phyloP scores from a whole-genome alignment of 2,888 invertebrate species.

The Folsomia manolachei region DNA sequence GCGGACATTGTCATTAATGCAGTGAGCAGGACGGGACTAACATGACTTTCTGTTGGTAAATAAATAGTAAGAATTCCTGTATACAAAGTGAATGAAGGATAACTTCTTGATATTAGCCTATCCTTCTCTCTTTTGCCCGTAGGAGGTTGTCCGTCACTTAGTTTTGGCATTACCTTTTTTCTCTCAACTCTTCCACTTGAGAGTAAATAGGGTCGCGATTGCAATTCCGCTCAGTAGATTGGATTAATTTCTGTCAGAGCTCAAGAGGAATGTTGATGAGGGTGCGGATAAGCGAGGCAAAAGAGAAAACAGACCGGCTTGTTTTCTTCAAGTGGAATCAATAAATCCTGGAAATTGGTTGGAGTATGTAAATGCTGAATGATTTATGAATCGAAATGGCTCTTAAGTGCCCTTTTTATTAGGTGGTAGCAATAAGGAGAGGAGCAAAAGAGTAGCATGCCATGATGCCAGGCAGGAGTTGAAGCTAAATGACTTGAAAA shows the following conservation, averaged over 20 bases:
- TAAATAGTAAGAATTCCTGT: too few species aligned
- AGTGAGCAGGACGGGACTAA: too few species aligned
- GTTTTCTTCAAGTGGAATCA: not conserved
- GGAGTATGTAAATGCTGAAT: conserved; percentile 3
- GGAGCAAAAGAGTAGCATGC: too few species aligned
- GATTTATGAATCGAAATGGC: conserved; percentile 3
- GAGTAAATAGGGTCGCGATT: not conserved
- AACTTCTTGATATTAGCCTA: too few species aligned
- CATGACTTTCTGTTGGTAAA: too few species aligned
- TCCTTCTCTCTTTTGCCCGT: too few species aligned
- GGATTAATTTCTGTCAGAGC: not conserved
- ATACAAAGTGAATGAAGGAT: too few species aligned
- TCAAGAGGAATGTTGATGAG: not conserved
- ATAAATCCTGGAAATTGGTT: conserved; percentile 1
- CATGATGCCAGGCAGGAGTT: not conserved
- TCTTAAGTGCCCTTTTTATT: conserved; percentile 8
- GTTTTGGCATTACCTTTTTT: too few species aligned
- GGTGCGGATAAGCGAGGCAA: not conserved
- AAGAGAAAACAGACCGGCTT: not conserved
- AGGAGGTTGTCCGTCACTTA: too few species aligned
- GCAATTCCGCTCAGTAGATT: not conserved
- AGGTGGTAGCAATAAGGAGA: not conserved
- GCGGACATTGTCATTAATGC: too few species aligned
- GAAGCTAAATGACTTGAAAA: not conserved
- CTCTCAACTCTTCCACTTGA: too few species aligned